Conservation (phyloP, 1,140 invertebrate genomes). For the Aradophagus sp. region DNA sequence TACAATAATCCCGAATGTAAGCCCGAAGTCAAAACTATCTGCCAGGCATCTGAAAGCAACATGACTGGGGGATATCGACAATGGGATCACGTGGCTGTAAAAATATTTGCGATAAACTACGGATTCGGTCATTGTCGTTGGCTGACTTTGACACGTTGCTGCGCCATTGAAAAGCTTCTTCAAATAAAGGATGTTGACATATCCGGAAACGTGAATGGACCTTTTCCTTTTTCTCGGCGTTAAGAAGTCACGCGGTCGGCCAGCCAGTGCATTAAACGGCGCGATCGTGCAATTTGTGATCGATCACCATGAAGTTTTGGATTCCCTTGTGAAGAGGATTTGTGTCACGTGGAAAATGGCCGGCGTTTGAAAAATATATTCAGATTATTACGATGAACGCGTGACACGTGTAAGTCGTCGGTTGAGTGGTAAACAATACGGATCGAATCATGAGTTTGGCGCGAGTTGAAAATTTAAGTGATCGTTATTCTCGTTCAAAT, state of each 20-base stretch:
- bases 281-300: constrained; percentile 47
- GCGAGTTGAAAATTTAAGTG: no score
- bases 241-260: constrained; percentile 12
- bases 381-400: no score
- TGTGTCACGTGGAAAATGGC: no score
- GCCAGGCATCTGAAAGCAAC: constrained; percentile 33
- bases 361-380: no score
- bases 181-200: constrained; percentile 37
- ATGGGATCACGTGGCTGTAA: constrained; percentile 61
- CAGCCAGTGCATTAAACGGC: constrained; percentile 29
- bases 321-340: no score
- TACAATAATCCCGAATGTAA: constrained; percentile 50
- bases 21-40: constrained; percentile 51
- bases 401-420: no score
- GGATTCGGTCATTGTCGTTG: constrained; percentile 45
- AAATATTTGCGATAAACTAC: constrained; percentile 62
- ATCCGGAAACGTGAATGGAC: constrained; percentile 46
- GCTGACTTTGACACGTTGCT: constrained; percentile 44
- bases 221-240: constrained; percentile 30
- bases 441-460: no score
- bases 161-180: constrained; percentile 42
- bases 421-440: no score
- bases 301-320: constrained; percentile 31
- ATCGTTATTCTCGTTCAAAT: no score
- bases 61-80: constrained; percentile 46